Base-by-base conservation (phyloP, 2,113 vertebrate genomes). In the Mobula hypostoma region DNA sequence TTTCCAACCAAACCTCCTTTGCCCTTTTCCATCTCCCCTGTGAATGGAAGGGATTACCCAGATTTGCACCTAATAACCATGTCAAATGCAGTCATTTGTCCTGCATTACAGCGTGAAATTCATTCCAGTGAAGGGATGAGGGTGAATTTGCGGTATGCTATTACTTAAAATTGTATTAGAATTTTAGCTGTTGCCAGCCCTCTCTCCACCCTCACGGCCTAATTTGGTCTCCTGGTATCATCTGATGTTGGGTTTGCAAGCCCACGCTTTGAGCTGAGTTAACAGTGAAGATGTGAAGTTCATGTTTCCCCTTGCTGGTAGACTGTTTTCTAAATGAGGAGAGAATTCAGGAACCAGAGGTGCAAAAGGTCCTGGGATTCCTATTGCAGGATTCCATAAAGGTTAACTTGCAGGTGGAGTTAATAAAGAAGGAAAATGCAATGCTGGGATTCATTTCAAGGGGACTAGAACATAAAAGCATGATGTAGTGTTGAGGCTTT, bases 101-200 rank as follows among this genome's bases (percentile, higher is more conserved):
- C 82, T 29, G 82, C 58, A 24, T 87, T 87, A 87, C 82, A 58
- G 82, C 56, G 27, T 87, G 82, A 61, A 87, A 87, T 87, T 58
- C 82, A 27, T 87, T 87, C 82, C 82, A 87, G 82, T 11, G 48
- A 61, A 56, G 56, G 82, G 82, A 61, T 87, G 27, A 27, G 8
- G 82, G 56, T 61, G 56, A 24, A 61, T 87, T 87, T 27, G 58
- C 56, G 29, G 56, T 56, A 48, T 58, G 82, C 48, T 19, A 40
- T 82, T 82, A 7, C 19, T 82, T 83, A 21, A 19, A 12, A 82
- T 32, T 5, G 19, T 82, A 19, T 7, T 7, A 48, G 19, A 48
- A 21, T 2, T 21, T 87, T 40, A 83, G 40, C 80, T 83, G 6
- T 19, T 83, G 68, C 68, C 68, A 48, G 48, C 48, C 48, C 48